Percentiles rank a stretch among this genome's conserved stretches.
phyloP scores from a whole-genome alignment of 2,797 vertebrate species.

The Mallotus villosus region DNA sequence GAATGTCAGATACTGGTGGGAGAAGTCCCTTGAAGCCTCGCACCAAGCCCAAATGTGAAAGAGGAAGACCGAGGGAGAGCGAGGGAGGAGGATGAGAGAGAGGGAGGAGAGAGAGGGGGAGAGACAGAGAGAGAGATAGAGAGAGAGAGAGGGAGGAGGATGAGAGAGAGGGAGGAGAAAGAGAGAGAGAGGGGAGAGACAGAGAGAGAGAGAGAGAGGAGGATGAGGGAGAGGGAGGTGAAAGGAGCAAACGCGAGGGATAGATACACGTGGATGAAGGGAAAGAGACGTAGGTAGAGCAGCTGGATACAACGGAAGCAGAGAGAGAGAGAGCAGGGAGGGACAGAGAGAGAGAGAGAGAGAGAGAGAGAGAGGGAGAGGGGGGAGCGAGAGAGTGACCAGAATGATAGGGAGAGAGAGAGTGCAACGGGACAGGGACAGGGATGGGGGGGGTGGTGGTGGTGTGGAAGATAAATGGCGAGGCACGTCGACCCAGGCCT shows the following conservation, averaged over 20 bases:
- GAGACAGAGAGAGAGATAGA: no score
- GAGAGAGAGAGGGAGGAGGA: no score
- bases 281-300: conserved; percentile 20
- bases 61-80: conserved; percentile 21
- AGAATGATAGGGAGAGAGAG: conserved; percentile 30
- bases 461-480: conserved; percentile 49
- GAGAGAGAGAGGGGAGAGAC: no score
- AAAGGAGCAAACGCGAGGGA: conserved; percentile 27
- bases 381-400: not conserved
- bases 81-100: not conserved
- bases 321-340: no score
- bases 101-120: no score
- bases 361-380: not conserved
- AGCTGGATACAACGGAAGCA: not conserved
- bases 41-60: conserved; percentile 14
- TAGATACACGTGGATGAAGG: not conserved
- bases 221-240: no score
- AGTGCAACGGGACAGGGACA: no score
- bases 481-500: conserved; percentile 41
- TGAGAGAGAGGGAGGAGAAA: no score
- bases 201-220: no score
- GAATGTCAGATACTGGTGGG: conserved; percentile 57
- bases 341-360: conserved; percentile 15
- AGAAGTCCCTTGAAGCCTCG: conserved; percentile 36
- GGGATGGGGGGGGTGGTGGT: no score